phyloP scores from a whole-genome alignment of 2,888 invertebrate species.

The Megaustenia siamemsis region DNA sequence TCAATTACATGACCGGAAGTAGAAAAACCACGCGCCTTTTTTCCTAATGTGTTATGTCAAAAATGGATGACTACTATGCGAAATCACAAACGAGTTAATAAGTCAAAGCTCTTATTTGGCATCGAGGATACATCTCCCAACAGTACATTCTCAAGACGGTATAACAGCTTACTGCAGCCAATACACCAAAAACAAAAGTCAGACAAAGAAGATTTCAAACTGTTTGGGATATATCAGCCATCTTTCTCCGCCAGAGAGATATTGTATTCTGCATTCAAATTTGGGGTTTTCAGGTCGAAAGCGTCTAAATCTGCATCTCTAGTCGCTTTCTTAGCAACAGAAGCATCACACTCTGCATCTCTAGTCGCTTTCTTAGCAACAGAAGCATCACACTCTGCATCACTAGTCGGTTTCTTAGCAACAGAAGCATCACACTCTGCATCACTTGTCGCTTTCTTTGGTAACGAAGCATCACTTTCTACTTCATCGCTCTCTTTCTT shows the following conservation, averaged over 20 bases:
- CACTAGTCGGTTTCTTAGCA: neutral
- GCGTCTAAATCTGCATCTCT: neutral
- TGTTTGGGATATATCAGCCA: neutral
- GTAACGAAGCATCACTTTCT: neutral
- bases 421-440: neutral
- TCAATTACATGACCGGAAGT: no score
- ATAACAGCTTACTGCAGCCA: neutral
- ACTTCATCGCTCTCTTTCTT: no score
- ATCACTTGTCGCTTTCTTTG: no score
- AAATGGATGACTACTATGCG: no score
- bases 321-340: neutral
- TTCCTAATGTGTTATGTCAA: no score
- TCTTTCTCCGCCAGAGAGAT: neutral
- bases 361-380: neutral
- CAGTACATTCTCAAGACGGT: no score
- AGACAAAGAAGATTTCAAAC: neutral
- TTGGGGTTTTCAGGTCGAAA: neutral
- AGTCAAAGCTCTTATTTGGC: no score
- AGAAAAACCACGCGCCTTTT: no score
- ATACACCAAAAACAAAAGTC: no score
- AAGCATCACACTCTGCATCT: neutral
- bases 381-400: neutral
- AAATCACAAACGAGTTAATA: no score
- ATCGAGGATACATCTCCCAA: no score
- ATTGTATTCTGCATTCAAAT: neutral